These are phyloP conservation scores for Muntiacus reevesi DNA, from an alignment of 2,113 vertebrate genomes.

Conservation along the genomic window DNA sequence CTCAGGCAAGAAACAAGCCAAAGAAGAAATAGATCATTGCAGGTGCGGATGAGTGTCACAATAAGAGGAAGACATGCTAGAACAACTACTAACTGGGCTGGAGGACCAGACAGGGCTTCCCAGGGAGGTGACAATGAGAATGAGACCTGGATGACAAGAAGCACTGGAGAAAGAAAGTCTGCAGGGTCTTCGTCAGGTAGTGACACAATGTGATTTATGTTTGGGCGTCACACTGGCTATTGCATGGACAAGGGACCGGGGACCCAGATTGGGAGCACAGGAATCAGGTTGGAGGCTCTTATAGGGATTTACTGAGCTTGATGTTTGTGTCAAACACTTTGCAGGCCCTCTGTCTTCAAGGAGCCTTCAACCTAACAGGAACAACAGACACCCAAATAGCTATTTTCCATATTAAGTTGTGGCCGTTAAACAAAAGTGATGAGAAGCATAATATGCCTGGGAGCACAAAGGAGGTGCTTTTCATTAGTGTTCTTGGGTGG, in stretches of 20 bases:
- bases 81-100: fast-evolving
- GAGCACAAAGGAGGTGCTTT: neutral
- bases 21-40: neutral
- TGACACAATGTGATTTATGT: fast-evolving
- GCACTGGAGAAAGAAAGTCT: neutral
- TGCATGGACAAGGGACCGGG: too few relatives aligned
- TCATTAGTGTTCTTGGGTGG: neutral
- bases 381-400: neutral
- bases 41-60: neutral
- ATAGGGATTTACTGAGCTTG: neutral
- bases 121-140: fast-evolving
- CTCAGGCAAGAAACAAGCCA: neutral
- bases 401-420: neutral
- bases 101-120: neutral
- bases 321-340: neutral
- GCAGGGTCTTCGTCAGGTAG: neutral
- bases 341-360: neutral
- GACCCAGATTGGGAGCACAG: neutral
- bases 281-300: neutral
- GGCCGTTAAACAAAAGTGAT: neutral
- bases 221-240: neutral
- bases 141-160: neutral
- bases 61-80: fast-evolving
- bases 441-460: neutral
- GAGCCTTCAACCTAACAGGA: neutral